Evolutionary conservation across 2,797 vertebrate genomes (phyloP).

Genomic region (Bradypus variegatus): DNA sequence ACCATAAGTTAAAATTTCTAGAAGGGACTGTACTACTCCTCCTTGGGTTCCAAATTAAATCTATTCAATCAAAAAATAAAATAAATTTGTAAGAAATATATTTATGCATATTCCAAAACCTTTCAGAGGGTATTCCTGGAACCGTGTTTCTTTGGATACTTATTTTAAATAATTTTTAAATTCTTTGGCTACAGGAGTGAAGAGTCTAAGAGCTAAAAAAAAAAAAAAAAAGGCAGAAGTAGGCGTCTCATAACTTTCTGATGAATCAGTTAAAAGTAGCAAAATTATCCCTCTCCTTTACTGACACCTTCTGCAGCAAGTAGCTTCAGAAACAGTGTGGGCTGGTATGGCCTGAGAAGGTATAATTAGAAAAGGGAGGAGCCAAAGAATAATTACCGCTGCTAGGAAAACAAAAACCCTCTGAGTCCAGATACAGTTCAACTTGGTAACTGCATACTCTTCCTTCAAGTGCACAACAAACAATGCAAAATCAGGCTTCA

Average conservation of each 20-base stretch:
- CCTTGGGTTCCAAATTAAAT: slow-evolving; percentile 24
- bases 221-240: slow-evolving; percentile 19
- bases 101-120: slow-evolving; percentile 14
- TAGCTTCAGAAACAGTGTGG: slow-evolving; percentile 23
- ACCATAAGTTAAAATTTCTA: not conserved
- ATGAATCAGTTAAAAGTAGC: slow-evolving; percentile 54
- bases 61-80: not conserved
- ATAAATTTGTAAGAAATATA: not conserved
- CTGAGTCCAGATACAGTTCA: not conserved
- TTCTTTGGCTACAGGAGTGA: slow-evolving; percentile 25
- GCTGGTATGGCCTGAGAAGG: slow-evolving; percentile 9
- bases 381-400: slow-evolving; percentile 8
- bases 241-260: slow-evolving; percentile 51
- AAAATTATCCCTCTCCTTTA: slow-evolving; percentile 49
- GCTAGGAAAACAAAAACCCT: not conserved
- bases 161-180: slow-evolving; percentile 43
- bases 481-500: not conserved
- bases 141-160: slow-evolving; percentile 3
- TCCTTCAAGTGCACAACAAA: not conserved
- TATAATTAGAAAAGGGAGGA: slow-evolving; percentile 52
- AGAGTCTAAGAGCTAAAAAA: not conserved
- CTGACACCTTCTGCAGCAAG: slow-evolving; percentile 53
- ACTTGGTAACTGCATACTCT: not conserved
- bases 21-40: not conserved
- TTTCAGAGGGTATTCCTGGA: slow-evolving; percentile 5